Conservation (phyloP, 2,888 invertebrate genomes). For the Gastracanthus pulcherrimus region DNA sequence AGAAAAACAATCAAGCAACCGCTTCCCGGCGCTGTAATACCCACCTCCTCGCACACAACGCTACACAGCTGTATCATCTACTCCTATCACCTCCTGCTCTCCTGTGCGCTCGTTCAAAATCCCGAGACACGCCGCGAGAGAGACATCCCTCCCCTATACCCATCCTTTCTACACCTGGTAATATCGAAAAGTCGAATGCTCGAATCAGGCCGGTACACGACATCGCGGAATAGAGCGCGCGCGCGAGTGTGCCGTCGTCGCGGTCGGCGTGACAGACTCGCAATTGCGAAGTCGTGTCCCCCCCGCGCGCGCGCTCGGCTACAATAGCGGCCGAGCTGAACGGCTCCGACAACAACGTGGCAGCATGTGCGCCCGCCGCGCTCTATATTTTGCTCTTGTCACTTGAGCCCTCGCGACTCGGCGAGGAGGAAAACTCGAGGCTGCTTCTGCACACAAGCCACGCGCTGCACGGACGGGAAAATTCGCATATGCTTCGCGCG, state of each 20-base stretch:
- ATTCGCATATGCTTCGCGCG: slow-evolving; percentile 33
- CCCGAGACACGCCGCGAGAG: too few relatives aligned
- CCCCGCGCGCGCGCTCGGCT: not conserved
- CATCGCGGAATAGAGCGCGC: slow-evolving; percentile 16
- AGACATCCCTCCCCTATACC: slow-evolving; percentile 14
- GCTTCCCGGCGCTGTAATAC: too few relatives aligned
- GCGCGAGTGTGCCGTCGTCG: too few relatives aligned
- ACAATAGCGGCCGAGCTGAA: not conserved
- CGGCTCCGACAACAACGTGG: slow-evolving; percentile 56
- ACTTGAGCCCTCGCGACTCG: not conserved
- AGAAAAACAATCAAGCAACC: not conserved
- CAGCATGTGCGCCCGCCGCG: slow-evolving; percentile 42
- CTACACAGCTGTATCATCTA: not conserved
- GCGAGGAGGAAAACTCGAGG: not conserved
- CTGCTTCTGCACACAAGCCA: too few relatives aligned
- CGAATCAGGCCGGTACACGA: slow-evolving; percentile 55
- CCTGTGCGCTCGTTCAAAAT: slow-evolving; percentile 37
- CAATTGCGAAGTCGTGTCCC: not conserved
- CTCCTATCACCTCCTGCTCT: not conserved
- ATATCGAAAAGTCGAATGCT: slow-evolving; percentile 16
- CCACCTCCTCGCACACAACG: too few relatives aligned
- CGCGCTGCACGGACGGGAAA: too few relatives aligned
- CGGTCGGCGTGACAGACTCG: too few relatives aligned
- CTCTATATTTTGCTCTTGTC: slow-evolving; percentile 7
- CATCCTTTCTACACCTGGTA: not conserved